Conservation (phyloP, 2,888 invertebrate species). For the Cordilura impudica region DNA sequence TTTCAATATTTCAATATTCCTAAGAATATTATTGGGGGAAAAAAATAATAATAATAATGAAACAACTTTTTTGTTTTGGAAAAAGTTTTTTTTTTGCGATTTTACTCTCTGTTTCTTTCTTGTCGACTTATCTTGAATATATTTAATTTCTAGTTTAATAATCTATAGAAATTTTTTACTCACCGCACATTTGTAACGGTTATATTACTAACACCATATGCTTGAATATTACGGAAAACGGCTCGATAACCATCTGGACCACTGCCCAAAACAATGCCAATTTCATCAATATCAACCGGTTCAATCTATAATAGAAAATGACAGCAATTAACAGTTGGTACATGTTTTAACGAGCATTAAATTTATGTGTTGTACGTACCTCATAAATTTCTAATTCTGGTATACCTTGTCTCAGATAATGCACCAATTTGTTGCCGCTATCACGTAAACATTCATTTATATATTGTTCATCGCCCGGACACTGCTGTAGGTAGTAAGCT, state of each 20-base stretch:
- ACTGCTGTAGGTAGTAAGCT: constrained; percentile 87
- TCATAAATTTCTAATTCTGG: constrained; percentile 85
- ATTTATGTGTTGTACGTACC: constrained; percentile 73
- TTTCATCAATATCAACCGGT: constrained; percentile 89
- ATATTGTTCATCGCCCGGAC: constrained; percentile 84
- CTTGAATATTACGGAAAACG: constrained; percentile 88
- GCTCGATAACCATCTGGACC: constrained; percentile 91
- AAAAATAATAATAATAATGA: too few species aligned
- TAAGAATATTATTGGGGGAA: too few species aligned
- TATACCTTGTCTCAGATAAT: constrained; percentile 85
- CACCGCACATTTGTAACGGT: constrained; percentile 88
- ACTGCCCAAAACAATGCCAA: constrained; percentile 87
- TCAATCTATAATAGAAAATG: constrained; percentile 80
- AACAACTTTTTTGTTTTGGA: too few species aligned
- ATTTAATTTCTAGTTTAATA: too few species aligned
- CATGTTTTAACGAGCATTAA: not conserved
- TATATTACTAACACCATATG: constrained; percentile 88
- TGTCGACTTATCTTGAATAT: too few species aligned
- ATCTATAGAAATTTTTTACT: constrained; percentile 64
- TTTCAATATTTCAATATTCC: too few species aligned
- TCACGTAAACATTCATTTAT: constrained; percentile 86
- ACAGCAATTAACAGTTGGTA: not conserved
- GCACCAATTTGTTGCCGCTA: constrained; percentile 86
- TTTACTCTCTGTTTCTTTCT: too few species aligned
- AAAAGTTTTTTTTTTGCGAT: too few species aligned